phyloP scores from a whole-genome alignment of 2,113 vertebrate species.

The Misgurnus mizolepis region DNA sequence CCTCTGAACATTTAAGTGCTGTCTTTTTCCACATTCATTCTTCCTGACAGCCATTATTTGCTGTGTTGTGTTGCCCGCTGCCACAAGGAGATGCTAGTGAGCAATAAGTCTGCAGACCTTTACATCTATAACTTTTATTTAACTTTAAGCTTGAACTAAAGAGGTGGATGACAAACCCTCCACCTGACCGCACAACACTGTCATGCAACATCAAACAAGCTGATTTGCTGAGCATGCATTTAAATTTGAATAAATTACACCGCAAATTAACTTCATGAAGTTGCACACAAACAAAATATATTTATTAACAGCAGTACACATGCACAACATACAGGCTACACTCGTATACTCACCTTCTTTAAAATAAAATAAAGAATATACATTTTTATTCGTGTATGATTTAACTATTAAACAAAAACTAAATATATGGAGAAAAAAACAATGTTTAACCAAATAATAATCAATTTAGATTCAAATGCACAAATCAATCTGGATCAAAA shows the following conservation, averaged over 20 bases:
- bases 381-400: background rate
- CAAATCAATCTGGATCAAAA: too few species aligned
- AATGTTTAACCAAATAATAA: too few species aligned
- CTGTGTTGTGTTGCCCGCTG: background rate
- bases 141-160: slow-evolving; percentile 48
- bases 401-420: background rate
- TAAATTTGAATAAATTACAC: background rate
- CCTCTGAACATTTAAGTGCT: background rate
- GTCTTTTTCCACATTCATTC: background rate
- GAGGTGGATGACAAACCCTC: slow-evolving; percentile 37
- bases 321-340: slow-evolving; percentile 14
- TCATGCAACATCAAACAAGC: slow-evolving; percentile 65
- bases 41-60: background rate
- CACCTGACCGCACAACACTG: slow-evolving; percentile 57
- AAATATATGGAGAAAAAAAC: too few species aligned
- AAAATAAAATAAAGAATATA: background rate
- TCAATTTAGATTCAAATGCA: too few species aligned
- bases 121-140: too few species aligned
- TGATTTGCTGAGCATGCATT: slow-evolving; percentile 60
- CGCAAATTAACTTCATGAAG: background rate
- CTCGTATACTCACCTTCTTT: slow-evolving; percentile 30
- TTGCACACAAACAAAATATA: background rate
- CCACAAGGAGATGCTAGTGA: slow-evolving; percentile 3
- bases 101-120: background rate
- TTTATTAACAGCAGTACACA: background rate